Conservation (phyloP, 2,888 invertebrate species). For the Gymnocheta viridis region DNA sequence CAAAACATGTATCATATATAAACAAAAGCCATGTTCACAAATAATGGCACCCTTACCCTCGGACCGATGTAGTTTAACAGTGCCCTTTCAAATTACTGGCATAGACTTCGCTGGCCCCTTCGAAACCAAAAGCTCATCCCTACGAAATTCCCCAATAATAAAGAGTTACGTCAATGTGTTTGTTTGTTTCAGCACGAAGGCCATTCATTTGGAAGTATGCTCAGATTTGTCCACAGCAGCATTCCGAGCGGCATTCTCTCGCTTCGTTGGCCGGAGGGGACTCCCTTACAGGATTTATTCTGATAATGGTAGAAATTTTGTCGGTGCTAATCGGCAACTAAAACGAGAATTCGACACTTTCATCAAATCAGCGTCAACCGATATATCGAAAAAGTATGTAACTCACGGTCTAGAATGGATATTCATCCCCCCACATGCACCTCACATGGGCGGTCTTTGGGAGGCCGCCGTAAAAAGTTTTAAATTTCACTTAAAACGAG, state of each 20-base stretch:
- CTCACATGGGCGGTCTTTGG: background rate
- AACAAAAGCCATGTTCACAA: background rate
- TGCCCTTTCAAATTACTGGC: conserved; percentile 22
- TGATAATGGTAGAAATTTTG: conserved; percentile 30
- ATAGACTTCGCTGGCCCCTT: conserved; percentile 42
- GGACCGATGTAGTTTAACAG: conserved; percentile 15
- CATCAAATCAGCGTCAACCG: background rate
- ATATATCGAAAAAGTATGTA: background rate
- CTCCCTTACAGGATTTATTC: too few species aligned
- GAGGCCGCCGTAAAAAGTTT: too few species aligned
- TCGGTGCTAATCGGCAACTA: conserved; percentile 12
- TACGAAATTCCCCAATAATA: background rate
- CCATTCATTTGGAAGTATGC: conserved; percentile 24
- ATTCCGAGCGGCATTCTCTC: conserved; percentile 5
- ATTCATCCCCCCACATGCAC: background rate
- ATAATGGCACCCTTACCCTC: conserved; percentile 17
- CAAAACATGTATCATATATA: background rate
- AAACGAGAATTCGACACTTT: background rate
- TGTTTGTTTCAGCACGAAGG: too few species aligned
- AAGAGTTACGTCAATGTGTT: conserved; percentile 26
- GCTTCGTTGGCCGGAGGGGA: conserved; percentile 31
- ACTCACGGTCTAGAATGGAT: background rate
- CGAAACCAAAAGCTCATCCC: conserved; percentile 2
- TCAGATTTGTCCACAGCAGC: conserved; percentile 8
- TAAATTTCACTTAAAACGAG: background rate